phyloP scores from a whole-genome alignment of 2,888 invertebrate genomes.

The Perizoma flavofasciatum region DNA sequence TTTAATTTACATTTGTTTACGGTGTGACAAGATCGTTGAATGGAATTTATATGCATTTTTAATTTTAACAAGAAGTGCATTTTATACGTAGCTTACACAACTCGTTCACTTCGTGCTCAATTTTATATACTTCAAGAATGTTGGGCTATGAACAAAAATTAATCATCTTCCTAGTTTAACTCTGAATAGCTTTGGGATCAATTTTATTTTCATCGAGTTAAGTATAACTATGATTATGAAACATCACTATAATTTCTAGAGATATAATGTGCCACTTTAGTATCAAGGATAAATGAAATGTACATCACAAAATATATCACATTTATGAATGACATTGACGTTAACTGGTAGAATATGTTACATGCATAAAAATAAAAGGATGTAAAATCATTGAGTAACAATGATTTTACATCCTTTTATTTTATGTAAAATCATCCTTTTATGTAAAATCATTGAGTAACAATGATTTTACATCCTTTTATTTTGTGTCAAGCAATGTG shows the following conservation, averaged over 20 bases:
- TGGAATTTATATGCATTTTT: constrained; percentile 15
- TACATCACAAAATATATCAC: constrained; percentile 40
- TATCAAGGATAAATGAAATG: neutral
- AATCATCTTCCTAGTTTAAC: constrained; percentile 5
- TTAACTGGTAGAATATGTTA: constrained; percentile 42
- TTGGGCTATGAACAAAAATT: constrained; percentile 3
- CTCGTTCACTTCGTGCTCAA: constrained; percentile 60
- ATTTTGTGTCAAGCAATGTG: neutral
- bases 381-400: neutral
- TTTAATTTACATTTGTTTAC: constrained; percentile 4
- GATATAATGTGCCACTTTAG: constrained; percentile 2
- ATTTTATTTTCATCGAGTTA: constrained; percentile 1
- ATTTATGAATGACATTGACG: constrained; percentile 51
- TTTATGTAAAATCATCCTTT: too few species aligned
- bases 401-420: too few species aligned
- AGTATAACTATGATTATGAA: neutral
- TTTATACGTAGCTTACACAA: constrained; percentile 54
- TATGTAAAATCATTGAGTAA: too few species aligned
- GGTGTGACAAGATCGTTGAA: constrained; percentile 16
- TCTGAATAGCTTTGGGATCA: constrained; percentile 4
- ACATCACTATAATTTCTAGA: constrained; percentile 7
- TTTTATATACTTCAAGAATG: constrained; percentile 40
- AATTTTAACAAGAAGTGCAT: constrained; percentile 38
- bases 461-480: too few species aligned
- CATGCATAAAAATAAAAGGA: constrained; percentile 5